Evolutionary conservation across 2,797 vertebrate genomes (phyloP), one percentile per base, ranked within the genome.

Genomic region (Phrynocephalus guinanensis): DNA sequence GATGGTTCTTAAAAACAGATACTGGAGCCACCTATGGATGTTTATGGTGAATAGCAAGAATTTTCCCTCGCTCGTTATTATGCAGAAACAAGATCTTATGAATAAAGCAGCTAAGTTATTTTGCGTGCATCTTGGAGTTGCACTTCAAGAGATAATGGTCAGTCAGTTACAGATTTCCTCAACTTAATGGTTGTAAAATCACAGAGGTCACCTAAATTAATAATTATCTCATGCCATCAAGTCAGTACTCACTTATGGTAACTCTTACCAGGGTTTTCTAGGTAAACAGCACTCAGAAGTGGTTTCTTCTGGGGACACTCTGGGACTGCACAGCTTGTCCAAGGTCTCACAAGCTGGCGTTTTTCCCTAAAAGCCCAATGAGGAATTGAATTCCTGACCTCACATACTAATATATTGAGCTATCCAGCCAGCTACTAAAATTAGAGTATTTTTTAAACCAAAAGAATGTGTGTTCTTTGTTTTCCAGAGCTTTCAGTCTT

Each of bases 1-100:
- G 66, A 11, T 83, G 67, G 22, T 8, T 86, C 22, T 75, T 15
- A 16, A 28, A 85, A 76, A 71, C 28, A 76, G 83, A 89, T 89
- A 88, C 44, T 84, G 78, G 15, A 7, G 30, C 15, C 15, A 48
- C 79, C 7, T 26, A n/a, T 75, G 70, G 5, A 68, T 3, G 79
- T 83, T 81, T 33, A 1, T 2, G 0, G 28, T 73, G 80, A 78
- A 86, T 79, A 91, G 80, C 5, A 87, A 48, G 30, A 66, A 3
- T 70, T 1, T 81, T 78, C 15, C 1, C 8, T 77, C 66, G 20
- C 18, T 76, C 79, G 10, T 28, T 77, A 22, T 56, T 68, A 81
- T n/a, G 73, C 68, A 84, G 50, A 76, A 11, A 26, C 1, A 6
- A 22, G 28, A 44, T 67, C 18, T 24, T 80, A 78, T 75, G 11